Percentiles rank a stretch among this genome's conserved stretches.
Evolutionary conservation across 2,797 vertebrate genomes (phyloP).

Genomic region (Zenarchopterus dispar): DNA sequence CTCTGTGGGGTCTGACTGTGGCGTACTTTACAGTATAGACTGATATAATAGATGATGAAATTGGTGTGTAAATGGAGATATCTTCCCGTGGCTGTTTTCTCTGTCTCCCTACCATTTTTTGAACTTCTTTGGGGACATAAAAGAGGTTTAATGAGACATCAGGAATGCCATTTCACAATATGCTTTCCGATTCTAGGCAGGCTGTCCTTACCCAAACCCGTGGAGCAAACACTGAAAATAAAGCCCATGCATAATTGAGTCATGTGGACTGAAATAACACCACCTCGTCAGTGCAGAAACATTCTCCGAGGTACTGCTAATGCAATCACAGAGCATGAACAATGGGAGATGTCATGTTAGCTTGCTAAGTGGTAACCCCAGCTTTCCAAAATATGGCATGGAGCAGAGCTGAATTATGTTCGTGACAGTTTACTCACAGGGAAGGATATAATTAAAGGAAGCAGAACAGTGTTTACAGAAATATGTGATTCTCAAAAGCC

Average conservation of each 20-base stretch:
- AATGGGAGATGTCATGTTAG: conserved; percentile 65
- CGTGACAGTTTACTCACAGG: conserved; percentile 34
- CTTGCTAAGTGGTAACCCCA: conserved; percentile 41
- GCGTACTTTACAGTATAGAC: background rate
- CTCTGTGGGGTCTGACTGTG: background rate
- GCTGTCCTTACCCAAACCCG: conserved; percentile 56
- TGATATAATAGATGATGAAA: conserved; percentile 22
- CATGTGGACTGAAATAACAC: conserved; percentile 60
- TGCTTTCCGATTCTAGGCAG: conserved; percentile 36
- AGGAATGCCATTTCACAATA: conserved; percentile 24
- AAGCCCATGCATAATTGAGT: conserved; percentile 70
- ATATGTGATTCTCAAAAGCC: conserved; percentile 36
- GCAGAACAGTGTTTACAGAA: conserved; percentile 31
- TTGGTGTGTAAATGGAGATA: conserved; percentile 6
- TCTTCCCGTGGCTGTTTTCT: conserved; percentile 23
- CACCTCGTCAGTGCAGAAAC: conserved; percentile 31
- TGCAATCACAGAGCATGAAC: conserved; percentile 44
- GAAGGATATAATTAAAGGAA: conserved; percentile 43
- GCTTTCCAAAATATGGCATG: conserved; percentile 42
- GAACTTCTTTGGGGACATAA: conserved; percentile 16
- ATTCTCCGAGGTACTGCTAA: conserved; percentile 39
- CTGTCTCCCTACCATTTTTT: conserved; percentile 18
- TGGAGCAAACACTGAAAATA: conserved; percentile 59
- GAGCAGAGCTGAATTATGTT: conserved; percentile 34
- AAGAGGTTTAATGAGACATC: conserved; percentile 40